Conservation (phyloP, 1,140 invertebrate species). For the Leptinotarsa undecemlineata region DNA sequence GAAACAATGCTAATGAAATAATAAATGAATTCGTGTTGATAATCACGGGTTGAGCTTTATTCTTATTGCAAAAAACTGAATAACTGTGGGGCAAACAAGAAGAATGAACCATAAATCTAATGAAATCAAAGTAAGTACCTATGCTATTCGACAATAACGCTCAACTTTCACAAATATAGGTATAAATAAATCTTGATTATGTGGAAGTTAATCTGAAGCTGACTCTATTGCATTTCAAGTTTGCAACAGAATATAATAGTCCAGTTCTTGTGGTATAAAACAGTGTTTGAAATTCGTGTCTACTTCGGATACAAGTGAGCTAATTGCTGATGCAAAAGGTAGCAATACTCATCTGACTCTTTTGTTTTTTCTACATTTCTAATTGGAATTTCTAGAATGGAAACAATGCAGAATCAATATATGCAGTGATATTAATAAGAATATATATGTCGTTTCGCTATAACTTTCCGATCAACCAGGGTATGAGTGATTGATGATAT, state of each 20-base stretch:
- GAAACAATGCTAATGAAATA: background rate
- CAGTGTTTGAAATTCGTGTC: no score
- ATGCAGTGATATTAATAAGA: no score
- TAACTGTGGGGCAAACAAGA: slow-evolving; percentile 22
- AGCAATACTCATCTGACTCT: no score
- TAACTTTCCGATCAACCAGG: no score
- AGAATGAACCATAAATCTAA: slow-evolving; percentile 33
- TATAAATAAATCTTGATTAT: slow-evolving; percentile 25
- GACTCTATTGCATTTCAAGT: background rate
- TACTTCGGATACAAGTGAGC: no score
- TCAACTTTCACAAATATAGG: slow-evolving; percentile 33
- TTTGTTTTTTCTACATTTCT: no score
- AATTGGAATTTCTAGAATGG: no score
- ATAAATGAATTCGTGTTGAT: background rate
- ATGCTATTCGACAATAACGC: slow-evolving; percentile 29
- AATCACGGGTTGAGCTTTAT: background rate
- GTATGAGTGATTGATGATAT: no score
- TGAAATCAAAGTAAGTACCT: slow-evolving; percentile 30
- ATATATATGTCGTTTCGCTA: no score
- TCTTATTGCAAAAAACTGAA: background rate
- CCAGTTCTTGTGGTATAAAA: background rate
- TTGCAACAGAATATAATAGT: background rate
- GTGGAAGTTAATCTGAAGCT: slow-evolving; percentile 7
- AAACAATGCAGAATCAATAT: no score
- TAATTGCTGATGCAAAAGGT: no score